phyloP scores from a whole-genome alignment of 2,113 vertebrate genomes.

The rabbit (Oryctolagus cuniculus) region mOryCun1.1 NC_091438.1:47951001-47951500 shows the following conservation, averaged over 20 bases:
- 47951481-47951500: not conserved
- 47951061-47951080: slow-evolving; percentile 15
- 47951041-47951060: not conserved
- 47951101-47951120: not conserved
- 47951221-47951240: slow-evolving; percentile 52
- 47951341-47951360: slow-evolving; percentile 79
- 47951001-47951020: slow-evolving; percentile 9
- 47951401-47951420: slow-evolving; percentile 70
- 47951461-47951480: slow-evolving; percentile 37
- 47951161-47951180: slow-evolving; percentile 44
- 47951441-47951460: slow-evolving; percentile 8
- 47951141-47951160: slow-evolving; percentile 60
- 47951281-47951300: slow-evolving; percentile 56
- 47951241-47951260: slow-evolving; percentile 48
- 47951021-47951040: slow-evolving; percentile 15
- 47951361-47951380: slow-evolving; percentile 79
- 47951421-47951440: slow-evolving; percentile 60
- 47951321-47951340: slow-evolving; percentile 68
- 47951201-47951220: slow-evolving; percentile 61
- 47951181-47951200: slow-evolving; percentile 41
- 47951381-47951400: slow-evolving; percentile 71
- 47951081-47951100: slow-evolving; percentile 2
- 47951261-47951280: slow-evolving; percentile 64
- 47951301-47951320: slow-evolving; percentile 67
- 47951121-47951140: slow-evolving; percentile 50